These are phyloP conservation scores for Tetraneura akinire DNA, from an alignment of 1,140 invertebrate genomes.

Conservation along the genomic window DNA sequence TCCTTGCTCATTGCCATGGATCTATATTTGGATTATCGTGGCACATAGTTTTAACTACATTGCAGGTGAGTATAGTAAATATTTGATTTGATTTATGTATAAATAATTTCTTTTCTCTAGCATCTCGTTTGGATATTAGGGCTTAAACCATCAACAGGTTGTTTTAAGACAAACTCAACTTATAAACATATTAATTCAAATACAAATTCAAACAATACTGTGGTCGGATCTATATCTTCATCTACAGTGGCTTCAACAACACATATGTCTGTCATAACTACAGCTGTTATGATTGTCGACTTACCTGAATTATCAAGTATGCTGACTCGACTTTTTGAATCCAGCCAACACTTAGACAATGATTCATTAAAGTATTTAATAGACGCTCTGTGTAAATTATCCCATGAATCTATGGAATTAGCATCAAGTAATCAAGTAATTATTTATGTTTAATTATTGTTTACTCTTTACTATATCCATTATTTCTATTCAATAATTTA, in stretches of 20 bases:
- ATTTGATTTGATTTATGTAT: neutral
- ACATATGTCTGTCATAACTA: constrained; percentile 80
- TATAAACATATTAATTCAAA: neutral
- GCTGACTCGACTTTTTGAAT: constrained; percentile 91
- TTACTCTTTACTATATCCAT: too few relatives aligned
- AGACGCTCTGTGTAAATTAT: constrained; percentile 93
- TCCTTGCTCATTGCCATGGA: constrained; percentile 88
- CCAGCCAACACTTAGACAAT: constrained; percentile 90
- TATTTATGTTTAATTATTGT: constrained; percentile 49
- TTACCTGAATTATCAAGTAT: constrained; percentile 89
- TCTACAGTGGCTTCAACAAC: constrained; percentile 58
- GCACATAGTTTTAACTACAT: constrained; percentile 91
- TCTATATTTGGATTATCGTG: constrained; percentile 89
- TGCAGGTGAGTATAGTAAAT: constrained; percentile 62
- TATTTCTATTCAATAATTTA: too few relatives aligned
- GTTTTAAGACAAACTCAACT: constrained; percentile 74
- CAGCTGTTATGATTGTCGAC: constrained; percentile 93
- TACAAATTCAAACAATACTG: neutral
- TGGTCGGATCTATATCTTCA: neutral
- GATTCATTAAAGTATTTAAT: constrained; percentile 94
- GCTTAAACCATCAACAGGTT: constrained; percentile 88
- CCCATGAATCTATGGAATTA: constrained; percentile 95
- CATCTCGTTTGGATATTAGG: constrained; percentile 98
- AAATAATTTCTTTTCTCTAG: constrained; percentile 60
- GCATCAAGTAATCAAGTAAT: constrained; percentile 88